Evolutionary conservation across 2,888 invertebrate genomes (phyloP), one percentile per base, ranked within the genome.

Genomic region (Fabriciana adippe): DNA sequence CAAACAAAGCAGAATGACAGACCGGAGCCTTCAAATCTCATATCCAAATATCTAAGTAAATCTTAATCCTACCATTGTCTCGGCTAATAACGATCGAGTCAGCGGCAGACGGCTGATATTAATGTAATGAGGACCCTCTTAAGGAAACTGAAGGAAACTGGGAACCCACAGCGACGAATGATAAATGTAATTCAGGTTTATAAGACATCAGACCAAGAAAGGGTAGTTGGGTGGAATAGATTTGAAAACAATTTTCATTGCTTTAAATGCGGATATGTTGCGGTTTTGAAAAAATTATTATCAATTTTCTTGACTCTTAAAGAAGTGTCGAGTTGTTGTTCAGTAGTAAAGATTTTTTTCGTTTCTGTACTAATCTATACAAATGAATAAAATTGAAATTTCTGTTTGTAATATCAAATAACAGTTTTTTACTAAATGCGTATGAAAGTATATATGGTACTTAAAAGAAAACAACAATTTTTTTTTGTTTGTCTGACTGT

Each of bases 41-140:
- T 88, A 86, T 80, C 77, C 84, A 87, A 89, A 89, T 88, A 88
- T 87, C 88, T 84, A 77, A 80, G 82, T 82, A 86, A 84, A 89
- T 89, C 90, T 90, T 88, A 87, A 88, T 88, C 85, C 85, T 60
- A 66, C 79, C 77, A 80, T 81, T 83, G 82, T 85, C 80, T 79
- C 69, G 73, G 79, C 82, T 85, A 82, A 86, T 84, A 85, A 83
- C 76, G 82, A 83, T 82, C 80, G 78, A 83, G 81, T 84, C 83
- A 76, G 73, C 68, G 75, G 74, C 88, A 88, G 85, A 85, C 84
- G 82, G 81, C 75, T 69, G 81, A 87, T 83, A 89, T 89, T 88
- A 88, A 85, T 84, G 82, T 86, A 84, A 89, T 84, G 83, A 79
- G 75, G 68, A 71, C 76, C 73, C 73, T 63, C 57, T 60, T 77